Percentiles rank a stretch among this genome's conserved stretches.
Conservation (phyloP, 2,797 vertebrate genomes). For the Sebastes itinus region DNA sequence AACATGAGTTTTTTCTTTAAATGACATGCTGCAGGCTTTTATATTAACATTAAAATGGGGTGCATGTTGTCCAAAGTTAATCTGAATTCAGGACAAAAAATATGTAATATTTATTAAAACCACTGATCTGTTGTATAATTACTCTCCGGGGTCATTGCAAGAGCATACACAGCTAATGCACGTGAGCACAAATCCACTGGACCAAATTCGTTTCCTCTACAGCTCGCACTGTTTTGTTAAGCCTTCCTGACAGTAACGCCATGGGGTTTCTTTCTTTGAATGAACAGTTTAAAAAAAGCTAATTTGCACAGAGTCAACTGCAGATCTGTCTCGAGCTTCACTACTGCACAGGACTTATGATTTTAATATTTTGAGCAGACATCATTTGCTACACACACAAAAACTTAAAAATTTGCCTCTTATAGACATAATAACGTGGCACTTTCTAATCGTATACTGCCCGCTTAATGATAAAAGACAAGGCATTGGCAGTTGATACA, state of each 20-base stretch:
- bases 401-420: constrained; percentile 10
- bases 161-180: neutral
- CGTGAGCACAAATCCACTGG: neutral
- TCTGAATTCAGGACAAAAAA: neutral
- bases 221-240: constrained; percentile 23
- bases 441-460: constrained; percentile 20
- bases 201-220: neutral
- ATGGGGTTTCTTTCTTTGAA: constrained; percentile 5
- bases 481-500: constrained; percentile 45
- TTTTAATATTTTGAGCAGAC: constrained; percentile 16
- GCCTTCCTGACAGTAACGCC: neutral
- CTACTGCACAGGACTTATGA: neutral
- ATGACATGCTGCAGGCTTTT: neutral
- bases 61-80: constrained; percentile 5
- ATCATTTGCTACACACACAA: constrained; percentile 5
- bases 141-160: neutral
- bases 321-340: neutral
- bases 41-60: neutral
- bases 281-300: constrained; percentile 2
- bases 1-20: neutral
- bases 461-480: constrained; percentile 4
- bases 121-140: neutral
- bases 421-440: constrained; percentile 7
- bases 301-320: constrained; percentile 3
- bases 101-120: neutral